Evolutionary conservation across 2,113 vertebrate genomes (phyloP).

Genomic region (Canis aureus): DNA sequence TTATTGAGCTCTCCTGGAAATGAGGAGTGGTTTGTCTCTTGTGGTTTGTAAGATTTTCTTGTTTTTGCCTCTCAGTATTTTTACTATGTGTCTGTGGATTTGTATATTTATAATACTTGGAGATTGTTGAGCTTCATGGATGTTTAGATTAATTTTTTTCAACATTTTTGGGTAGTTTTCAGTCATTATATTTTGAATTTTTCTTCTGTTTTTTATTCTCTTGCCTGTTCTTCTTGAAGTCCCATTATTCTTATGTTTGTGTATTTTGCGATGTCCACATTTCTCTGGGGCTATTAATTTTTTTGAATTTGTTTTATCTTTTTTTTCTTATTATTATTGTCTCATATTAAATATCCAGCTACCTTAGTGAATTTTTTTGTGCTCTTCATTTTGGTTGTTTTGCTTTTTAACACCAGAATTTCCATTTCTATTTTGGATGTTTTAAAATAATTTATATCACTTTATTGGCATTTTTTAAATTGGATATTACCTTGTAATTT

Average conservation of each 20-base stretch:
- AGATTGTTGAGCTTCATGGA: background rate
- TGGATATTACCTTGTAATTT: background rate
- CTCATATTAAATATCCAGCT: background rate
- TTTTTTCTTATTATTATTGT: background rate
- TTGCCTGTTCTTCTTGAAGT: background rate
- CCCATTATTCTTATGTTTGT: background rate
- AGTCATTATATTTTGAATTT: background rate
- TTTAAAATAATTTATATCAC: background rate
- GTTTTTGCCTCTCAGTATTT: background rate
- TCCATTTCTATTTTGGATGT: background rate
- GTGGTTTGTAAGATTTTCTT: background rate
- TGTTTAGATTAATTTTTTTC: background rate
- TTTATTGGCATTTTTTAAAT: background rate
- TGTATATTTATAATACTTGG: background rate
- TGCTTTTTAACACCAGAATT: background rate
- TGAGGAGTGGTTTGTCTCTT: background rate
- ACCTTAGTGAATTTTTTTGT: background rate
- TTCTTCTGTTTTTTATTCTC: background rate
- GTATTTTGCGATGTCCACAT: background rate
- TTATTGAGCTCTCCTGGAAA: background rate
- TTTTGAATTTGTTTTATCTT: background rate
- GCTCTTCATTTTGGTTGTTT: background rate
- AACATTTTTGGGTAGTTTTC: background rate
- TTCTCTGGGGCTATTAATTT: background rate
- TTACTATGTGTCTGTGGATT: background rate